Conservation (phyloP, 2,113 vertebrate species). For the Agapornis roseicollis region DNA sequence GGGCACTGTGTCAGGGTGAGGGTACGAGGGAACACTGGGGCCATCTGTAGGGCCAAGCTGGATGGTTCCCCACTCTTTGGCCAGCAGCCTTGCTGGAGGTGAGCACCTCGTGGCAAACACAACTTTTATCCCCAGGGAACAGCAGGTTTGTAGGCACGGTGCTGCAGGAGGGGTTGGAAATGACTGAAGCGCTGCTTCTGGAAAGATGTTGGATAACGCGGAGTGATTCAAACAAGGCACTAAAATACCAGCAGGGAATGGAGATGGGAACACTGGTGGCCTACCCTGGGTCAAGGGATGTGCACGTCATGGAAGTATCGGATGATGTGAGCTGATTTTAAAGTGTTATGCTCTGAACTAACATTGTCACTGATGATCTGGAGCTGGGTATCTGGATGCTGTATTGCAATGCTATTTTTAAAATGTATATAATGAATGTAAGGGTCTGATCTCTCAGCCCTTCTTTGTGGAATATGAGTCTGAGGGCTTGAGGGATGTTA, state of each 20-base stretch:
- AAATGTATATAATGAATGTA: not conserved
- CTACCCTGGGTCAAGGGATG: not conserved
- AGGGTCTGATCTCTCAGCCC: not conserved
- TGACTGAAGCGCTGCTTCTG: not conserved
- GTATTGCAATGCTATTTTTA: not conserved
- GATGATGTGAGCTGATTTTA: not conserved
- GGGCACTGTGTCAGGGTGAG: conserved; percentile 9
- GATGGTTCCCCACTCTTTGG: not conserved
- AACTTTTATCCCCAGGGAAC: not conserved
- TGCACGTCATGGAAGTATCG: not conserved
- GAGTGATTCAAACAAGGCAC: not conserved
- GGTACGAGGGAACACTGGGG: not conserved
- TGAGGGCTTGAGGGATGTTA: not conserved
- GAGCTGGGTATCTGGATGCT: not conserved
- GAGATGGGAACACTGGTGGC: not conserved
- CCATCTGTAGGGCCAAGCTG: not conserved
- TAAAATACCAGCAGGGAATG: not conserved
- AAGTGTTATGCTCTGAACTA: not conserved
- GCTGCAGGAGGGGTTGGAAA: not conserved
- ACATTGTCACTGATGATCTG: not conserved
- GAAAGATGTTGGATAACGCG: not conserved
- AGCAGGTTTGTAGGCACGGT: conserved; percentile 32
- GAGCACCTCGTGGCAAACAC: conserved; percentile 6
- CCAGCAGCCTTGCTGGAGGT: not conserved
- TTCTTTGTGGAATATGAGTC: not conserved